These are phyloP conservation scores for Aldabrachelys gigantea DNA, from an alignment of 2,113 vertebrate genomes.

Conservation along the genomic window DNA sequence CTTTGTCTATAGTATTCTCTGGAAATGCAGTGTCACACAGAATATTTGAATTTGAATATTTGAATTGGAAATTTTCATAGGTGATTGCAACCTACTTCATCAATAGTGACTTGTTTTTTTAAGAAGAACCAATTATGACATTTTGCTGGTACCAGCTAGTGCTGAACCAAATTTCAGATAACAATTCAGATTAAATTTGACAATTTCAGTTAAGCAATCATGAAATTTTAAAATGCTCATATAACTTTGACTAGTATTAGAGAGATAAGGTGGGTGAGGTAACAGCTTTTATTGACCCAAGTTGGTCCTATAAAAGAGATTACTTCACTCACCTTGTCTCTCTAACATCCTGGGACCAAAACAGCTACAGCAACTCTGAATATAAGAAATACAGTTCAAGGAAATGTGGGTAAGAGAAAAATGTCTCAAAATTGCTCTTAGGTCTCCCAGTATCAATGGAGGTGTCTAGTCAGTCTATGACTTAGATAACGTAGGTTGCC, in stretches of 20 bases:
- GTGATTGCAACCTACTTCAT: neutral
- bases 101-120: neutral
- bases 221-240: neutral
- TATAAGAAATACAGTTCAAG: neutral
- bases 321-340: no score
- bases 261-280: no score
- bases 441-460: neutral
- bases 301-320: no score
- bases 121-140: neutral
- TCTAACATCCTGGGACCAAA: neutral
- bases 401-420: neutral
- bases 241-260: no score
- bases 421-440: neutral
- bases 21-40: neutral
- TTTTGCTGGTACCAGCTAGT: neutral
- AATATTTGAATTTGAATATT: neutral
- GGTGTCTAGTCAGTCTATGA: neutral
- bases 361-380: neutral
- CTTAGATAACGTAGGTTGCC: no score
- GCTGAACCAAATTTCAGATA: neutral
- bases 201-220: neutral
- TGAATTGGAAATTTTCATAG: neutral
- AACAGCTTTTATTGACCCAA: no score
- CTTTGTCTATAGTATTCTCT: neutral
- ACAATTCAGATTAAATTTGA: neutral